Percentiles rank a stretch among this genome's conserved stretches.
Conservation (phyloP, 35 echinoderm and acorn worm genomes). For the Stichopus chloronotus region DNA sequence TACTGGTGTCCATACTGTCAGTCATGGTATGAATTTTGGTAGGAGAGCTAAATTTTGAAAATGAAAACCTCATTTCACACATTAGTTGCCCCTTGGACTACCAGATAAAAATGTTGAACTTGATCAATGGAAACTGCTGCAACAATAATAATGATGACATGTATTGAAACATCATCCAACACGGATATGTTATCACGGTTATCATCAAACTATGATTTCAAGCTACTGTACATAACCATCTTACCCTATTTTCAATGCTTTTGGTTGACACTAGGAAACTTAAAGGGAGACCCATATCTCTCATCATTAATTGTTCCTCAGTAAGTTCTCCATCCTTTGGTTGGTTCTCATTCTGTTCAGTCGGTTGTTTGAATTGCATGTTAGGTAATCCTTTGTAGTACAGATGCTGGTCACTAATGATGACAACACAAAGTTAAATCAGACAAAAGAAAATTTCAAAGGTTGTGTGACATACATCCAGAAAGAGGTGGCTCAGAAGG, state of each 20-base stretch:
- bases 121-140: too few species aligned
- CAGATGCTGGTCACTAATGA: conserved; percentile 3
- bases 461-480: neutral
- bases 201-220: too few species aligned
- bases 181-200: too few species aligned
- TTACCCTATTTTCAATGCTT: neutral
- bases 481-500: neutral
- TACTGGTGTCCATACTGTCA: too few species aligned
- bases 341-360: too few species aligned
- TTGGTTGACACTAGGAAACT: neutral
- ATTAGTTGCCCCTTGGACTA: too few species aligned
- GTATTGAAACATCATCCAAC: too few species aligned
- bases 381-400: conserved; percentile 9
- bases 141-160: too few species aligned
- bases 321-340: neutral
- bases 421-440: neutral
- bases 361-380: neutral
- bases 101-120: too few species aligned
- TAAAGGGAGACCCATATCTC: conserved; percentile 18
- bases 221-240: neutral
- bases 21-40: too few species aligned
- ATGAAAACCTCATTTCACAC: too few species aligned
- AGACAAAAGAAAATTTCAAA: neutral
- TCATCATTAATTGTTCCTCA: conserved; percentile 17
- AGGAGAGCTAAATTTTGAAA: too few species aligned